Evolutionary conservation across 2,888 invertebrate genomes (phyloP).

Genomic region (Homarus gammarus): DNA sequence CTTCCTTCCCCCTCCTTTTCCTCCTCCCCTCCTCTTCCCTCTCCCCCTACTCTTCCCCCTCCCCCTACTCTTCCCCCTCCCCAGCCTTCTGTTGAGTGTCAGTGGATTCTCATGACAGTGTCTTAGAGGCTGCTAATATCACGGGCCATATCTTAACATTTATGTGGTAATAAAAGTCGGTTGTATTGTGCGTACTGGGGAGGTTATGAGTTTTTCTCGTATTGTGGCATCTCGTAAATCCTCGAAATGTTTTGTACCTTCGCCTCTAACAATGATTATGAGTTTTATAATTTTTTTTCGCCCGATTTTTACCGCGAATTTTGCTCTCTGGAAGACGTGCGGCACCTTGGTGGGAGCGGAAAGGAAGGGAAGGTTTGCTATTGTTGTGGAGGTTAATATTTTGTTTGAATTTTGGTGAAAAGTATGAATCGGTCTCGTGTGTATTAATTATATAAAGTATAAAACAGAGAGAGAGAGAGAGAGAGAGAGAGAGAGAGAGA

Average conservation of each 20-base stretch:
- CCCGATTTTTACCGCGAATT: no score
- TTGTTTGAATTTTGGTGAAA: no score
- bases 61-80: not conserved
- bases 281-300: not conserved
- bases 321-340: no score
- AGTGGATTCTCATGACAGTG: not conserved
- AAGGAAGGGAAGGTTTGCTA: no score
- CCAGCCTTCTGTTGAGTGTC: no score
- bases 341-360: no score
- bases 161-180: slow-evolving; percentile 10
- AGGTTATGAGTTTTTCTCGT: slow-evolving; percentile 20
- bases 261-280: not conserved
- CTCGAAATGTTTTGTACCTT: not conserved
- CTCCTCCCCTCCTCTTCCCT: not conserved
- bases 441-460: no score
- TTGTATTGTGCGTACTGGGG: slow-evolving; percentile 9
- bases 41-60: not conserved
- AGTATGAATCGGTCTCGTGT: no score
- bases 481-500: not conserved
- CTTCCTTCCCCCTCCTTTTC: not conserved
- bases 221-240: not conserved
- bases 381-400: no score
- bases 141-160: slow-evolving; percentile 10
- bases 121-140: slow-evolving; percentile 1
- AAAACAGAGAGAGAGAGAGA: slow-evolving; percentile 1